Conservation (phyloP, 1,140 invertebrate species). For the Asbolus verrucosus region DNA sequence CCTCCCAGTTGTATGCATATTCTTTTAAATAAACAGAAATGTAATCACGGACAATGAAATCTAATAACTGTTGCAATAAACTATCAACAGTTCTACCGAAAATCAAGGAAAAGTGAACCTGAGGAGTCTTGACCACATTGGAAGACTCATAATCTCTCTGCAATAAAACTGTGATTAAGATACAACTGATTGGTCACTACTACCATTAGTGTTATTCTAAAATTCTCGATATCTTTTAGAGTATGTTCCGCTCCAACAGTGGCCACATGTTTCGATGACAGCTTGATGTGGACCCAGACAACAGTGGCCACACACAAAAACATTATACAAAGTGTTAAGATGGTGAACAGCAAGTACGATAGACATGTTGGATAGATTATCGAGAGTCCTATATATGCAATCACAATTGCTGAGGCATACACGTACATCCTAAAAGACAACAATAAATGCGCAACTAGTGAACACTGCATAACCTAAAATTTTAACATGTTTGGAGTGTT, state of each 20-base stretch:
- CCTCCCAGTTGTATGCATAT: conserved; percentile 70
- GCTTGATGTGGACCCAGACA: conserved; percentile 66
- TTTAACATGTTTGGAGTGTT: not conserved
- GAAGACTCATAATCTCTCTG: conserved; percentile 60
- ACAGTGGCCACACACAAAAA: conserved; percentile 64
- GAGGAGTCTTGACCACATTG: conserved; percentile 47
- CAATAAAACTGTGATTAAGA: conserved; percentile 10
- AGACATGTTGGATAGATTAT: conserved; percentile 50
- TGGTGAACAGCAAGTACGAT: conserved; percentile 35
- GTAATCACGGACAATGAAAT: conserved; percentile 84
- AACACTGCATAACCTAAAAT: not conserved
- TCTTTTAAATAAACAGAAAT: conserved; percentile 80
- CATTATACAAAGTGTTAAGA: conserved; percentile 63
- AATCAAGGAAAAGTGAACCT: conserved; percentile 73
- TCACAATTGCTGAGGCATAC: not conserved
- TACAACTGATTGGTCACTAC: no score
- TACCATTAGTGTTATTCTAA: conserved; percentile 68
- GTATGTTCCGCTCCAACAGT: conserved; percentile 65
- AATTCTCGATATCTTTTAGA: conserved; percentile 66
- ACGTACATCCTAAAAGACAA: conserved; percentile 16
- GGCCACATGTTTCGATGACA: conserved; percentile 69
- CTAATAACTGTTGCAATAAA: conserved; percentile 84
- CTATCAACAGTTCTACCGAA: conserved; percentile 86
- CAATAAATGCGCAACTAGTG: not conserved
- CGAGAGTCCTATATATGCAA: conserved; percentile 16